Base-by-base conservation (phyloP, 2,888 invertebrate genomes). In the Megaustenia siamemsis region DNA sequence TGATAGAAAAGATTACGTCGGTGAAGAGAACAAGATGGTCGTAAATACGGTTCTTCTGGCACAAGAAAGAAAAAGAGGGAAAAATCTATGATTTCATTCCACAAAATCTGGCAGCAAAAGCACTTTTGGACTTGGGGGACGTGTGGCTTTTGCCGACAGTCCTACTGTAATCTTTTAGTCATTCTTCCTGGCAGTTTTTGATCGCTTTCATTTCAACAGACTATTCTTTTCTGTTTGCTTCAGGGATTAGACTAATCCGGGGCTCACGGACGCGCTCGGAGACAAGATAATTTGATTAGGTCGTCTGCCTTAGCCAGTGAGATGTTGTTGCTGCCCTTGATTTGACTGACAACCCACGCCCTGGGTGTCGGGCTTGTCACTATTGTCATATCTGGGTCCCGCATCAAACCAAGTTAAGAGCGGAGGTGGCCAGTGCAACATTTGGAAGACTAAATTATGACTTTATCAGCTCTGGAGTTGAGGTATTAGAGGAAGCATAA, bases 241-340 rank as follows among this genome's bases (percentile, higher is more conserved):
- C 15, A 24, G 77, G 83, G 76, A 83, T 83, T 83, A 83, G 32
- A 38, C 53, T 83, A 83, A 83, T 83, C 83, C 83, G 35, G 68
- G 21, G 53, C 76, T 83, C 68, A 68, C 75, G 77, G n/a, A 40
- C 77, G 76, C 68, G 38, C 83, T 28, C 77, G 49, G 77, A 68
- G 83, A 83, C 83, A 83, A 76, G 83, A 83, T 83, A 83, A 83
- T 83, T 83, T 83, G 83, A 83, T 83, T 83, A 83, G 83, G 76
- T 68, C 69, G 83, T 83, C 83, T 83, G 83, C 69, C 71, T 53
- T 32, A 28, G 68, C 35, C 24, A 56, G 68, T n/a, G 56, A 38
- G 81, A 69, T 66, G 68, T 68, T 79, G 79, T 79, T 79, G 43
- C 68, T 79, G 66, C 24, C 68, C 35, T n/a, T 32, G 68, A 71